These are phyloP conservation scores for Scomberomorus guttatus DNA, from an alignment of 2,797 vertebrate species.

Conservation along the genomic window DNA sequence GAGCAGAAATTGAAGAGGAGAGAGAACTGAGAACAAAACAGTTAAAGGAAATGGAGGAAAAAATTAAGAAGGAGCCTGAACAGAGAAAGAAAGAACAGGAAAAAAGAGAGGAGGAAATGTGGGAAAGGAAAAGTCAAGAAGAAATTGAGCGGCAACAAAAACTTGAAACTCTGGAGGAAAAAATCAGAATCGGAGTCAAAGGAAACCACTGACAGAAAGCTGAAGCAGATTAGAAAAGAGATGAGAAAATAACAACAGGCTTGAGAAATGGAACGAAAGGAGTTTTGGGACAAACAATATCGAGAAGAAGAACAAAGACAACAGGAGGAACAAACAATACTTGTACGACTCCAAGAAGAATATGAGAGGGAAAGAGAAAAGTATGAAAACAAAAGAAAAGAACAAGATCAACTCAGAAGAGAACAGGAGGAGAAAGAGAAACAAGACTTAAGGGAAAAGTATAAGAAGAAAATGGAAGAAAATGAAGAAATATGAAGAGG, in stretches of 20 bases:
- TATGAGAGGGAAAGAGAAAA: background rate
- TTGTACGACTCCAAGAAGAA: no score
- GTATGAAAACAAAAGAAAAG: background rate
- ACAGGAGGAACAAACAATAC: background rate
- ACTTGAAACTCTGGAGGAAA: background rate
- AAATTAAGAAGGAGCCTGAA: background rate
- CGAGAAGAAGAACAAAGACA: constrained; percentile 4
- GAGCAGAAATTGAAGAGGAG: background rate
- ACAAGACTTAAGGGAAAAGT: background rate
- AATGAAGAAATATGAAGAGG: constrained; percentile 18
- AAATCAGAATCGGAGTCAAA: constrained; percentile 5
- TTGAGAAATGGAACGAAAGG: constrained; percentile 19
- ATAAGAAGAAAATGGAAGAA: background rate
- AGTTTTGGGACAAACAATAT: background rate
- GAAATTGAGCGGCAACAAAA: background rate
- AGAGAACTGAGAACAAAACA: background rate
- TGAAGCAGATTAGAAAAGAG: constrained; percentile 6
- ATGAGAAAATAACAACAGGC: background rate
- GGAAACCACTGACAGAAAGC: background rate
- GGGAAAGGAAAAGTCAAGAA: background rate
- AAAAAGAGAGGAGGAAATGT: background rate
- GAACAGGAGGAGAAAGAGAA: background rate
- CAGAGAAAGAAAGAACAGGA: constrained; percentile 3
- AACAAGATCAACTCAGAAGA: background rate
- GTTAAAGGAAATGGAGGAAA: constrained; percentile 5